Base-by-base conservation (phyloP, 2,113 vertebrate genomes). In the Rynchops niger region DNA sequence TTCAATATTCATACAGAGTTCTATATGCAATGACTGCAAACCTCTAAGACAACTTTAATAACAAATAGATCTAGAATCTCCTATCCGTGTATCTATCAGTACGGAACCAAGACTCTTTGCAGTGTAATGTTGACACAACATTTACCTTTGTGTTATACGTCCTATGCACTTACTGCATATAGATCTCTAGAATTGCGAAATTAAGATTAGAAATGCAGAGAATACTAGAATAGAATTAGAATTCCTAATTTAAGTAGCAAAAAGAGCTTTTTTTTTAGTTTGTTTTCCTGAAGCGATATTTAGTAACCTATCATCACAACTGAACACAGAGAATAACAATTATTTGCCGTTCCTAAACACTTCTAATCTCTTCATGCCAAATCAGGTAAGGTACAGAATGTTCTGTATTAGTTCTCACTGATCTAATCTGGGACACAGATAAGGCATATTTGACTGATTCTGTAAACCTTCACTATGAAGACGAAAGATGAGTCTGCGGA, bases 401-500 rank as follows among this genome's bases (percentile, higher is more conserved):
- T 76, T 55, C 62, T 88, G 34, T 67, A 15, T 66, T 40, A 81
- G 59, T 78, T 93, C 62, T 89, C 30, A 38, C 78, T 86, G 81
- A 78, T 94, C 53, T 84, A 66, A 81, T 90, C 56, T 85, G 29
- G 55, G 90, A 62, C 61, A 94, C 49, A 76, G 52, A 91, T 90
- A 87, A 92, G 70, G 61, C 59, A 25, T 70, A 74, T 96, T 74
- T 91, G 92, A 22, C 67, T 86, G 45, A 83, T 83, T 97, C 92
- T 93, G 47, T 95, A 96, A 90, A 82, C 94, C 91, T 98, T 95
- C 5, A 3, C 59, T 89, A 83, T 80, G 69, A 81, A 94, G 80
- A 94, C 88, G 88, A 82, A 90, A 96, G 92, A 94, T 90, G 86
- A 93, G 82, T 55, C 66, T 91, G 72, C 43, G 88, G 87, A 91